Conservation (phyloP, 2,888 invertebrate genomes). For the Synergus japonicus region DNA sequence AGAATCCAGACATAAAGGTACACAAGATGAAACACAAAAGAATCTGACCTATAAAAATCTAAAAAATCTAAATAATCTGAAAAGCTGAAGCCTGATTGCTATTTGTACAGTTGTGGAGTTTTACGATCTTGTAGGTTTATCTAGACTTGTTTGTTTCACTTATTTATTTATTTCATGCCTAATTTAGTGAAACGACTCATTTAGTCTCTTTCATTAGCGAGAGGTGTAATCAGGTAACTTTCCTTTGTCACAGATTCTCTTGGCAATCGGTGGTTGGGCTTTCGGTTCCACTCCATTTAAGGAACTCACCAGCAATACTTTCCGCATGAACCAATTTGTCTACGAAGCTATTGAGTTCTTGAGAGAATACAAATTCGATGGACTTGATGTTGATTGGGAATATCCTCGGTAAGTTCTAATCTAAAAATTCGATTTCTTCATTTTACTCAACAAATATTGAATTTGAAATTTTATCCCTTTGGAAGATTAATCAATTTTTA, state of each 20-base stretch:
- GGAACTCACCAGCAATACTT: conserved; percentile 93
- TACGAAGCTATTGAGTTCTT: conserved; percentile 96
- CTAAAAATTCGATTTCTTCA: no score
- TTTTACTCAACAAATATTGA: no score
- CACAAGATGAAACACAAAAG: background rate
- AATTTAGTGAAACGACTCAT: conserved; percentile 27
- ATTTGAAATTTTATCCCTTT: no score
- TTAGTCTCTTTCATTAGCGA: conserved; percentile 14
- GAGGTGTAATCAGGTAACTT: conserved; percentile 6
- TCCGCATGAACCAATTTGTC: conserved; percentile 96
- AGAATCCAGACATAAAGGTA: conserved; percentile 92
- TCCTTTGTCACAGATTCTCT: conserved; percentile 81
- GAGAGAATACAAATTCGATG: conserved; percentile 93
- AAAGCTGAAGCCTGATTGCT: background rate
- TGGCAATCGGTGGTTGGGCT: conserved; percentile 97
- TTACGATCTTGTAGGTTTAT: conserved; percentile 1
- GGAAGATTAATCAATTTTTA: no score
- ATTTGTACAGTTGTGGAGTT: conserved; percentile 15
- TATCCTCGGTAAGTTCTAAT: conserved; percentile 84
- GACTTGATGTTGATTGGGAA: conserved; percentile 96
- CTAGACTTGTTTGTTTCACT: no score
- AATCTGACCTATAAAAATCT: no score
- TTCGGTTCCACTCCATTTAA: conserved; percentile 97
- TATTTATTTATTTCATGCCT: background rate
- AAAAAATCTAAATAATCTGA: no score